These are phyloP conservation scores for Loxodonta africana DNA, from an alignment of 2,113 vertebrate genomes.

Conservation along the genomic window DNA sequence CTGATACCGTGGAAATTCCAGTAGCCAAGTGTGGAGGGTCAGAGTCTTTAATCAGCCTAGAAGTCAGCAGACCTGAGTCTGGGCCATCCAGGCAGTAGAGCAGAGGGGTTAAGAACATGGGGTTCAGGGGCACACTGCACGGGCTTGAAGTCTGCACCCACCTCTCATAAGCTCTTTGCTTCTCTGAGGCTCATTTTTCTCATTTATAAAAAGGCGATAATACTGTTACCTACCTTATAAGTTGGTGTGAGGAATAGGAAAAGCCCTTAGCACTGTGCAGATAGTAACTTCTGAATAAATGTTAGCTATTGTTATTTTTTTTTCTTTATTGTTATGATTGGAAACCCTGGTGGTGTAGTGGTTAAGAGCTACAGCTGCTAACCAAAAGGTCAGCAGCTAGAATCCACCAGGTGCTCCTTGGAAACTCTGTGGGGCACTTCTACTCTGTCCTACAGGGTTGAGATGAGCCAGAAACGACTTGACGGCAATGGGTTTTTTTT, in stretches of 20 bases:
- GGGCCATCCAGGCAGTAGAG: accelerated
- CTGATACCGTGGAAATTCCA: neutral
- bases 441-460: too few species aligned
- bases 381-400: too few species aligned
- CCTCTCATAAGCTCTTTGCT: neutral
- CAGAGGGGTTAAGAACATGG: neutral
- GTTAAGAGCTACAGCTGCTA: neutral
- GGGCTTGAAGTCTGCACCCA: neutral
- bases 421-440: too few species aligned
- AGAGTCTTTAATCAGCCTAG: neutral
- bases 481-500: neutral
- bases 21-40: accelerated
- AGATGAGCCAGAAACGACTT: neutral
- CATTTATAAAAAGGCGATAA: neutral
- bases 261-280: too few species aligned
- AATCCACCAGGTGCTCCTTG: neutral
- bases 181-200: neutral
- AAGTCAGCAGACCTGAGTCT: neutral
- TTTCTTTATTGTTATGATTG: neutral
- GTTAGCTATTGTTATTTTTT: neutral
- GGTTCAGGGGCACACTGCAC: neutral
- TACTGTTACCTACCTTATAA: neutral
- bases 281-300: neutral
- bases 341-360: neutral
- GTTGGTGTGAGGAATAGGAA: neutral